Conservation (phyloP, 1,140 invertebrate genomes). For the Drosophila ohnishii region DNA sequence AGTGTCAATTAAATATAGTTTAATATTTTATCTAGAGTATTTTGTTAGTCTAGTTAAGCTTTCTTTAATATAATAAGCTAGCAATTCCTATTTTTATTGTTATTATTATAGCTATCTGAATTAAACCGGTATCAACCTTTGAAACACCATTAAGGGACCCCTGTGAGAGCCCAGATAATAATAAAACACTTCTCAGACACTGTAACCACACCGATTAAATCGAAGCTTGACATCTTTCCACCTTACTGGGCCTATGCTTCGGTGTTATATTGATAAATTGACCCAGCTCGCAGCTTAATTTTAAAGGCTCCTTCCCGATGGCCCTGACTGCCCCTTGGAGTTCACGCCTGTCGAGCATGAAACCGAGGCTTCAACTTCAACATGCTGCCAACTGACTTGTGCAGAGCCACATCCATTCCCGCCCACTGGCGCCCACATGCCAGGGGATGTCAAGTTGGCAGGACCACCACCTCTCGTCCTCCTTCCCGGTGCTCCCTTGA, state of each 20-base stretch:
- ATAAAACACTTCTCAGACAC: background rate
- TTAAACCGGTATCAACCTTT: too few species aligned
- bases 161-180: background rate
- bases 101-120: too few species aligned
- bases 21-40: too few species aligned
- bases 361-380: constrained; percentile 46
- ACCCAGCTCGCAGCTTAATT: constrained; percentile 26
- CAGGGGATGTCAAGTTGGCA: constrained; percentile 35
- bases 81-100: too few species aligned
- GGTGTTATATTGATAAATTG: constrained; percentile 25
- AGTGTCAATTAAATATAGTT: background rate
- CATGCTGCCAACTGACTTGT: constrained; percentile 43
- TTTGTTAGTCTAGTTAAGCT: too few species aligned
- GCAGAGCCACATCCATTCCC: constrained; percentile 23
- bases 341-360: constrained; percentile 41
- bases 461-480: constrained; percentile 1
- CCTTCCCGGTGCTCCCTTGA: background rate
- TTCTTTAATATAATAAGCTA: too few species aligned
- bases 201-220: constrained; percentile 9
- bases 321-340: constrained; percentile 12
- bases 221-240: constrained; percentile 1
- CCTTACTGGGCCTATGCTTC: background rate
- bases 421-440: constrained; percentile 15
- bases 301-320: constrained; percentile 17
- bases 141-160: background rate